Percentiles rank a stretch among this genome's conserved stretches.
These are phyloP conservation scores for Holothuria leucospilota DNA, from an alignment of 53 echinoderm and acorn worm species.

Conservation along the genomic window DNA sequence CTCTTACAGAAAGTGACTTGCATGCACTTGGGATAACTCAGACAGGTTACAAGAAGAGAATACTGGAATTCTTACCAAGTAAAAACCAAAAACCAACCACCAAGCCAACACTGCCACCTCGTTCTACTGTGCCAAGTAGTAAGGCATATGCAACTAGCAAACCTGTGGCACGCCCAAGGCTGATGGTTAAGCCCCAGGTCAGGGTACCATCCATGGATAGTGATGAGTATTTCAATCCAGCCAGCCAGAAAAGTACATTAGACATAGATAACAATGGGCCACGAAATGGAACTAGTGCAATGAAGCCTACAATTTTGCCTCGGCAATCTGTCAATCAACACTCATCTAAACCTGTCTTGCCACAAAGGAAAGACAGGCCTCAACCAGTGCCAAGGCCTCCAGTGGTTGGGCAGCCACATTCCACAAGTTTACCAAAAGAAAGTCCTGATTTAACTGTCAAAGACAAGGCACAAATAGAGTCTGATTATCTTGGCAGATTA, in stretches of 20 bases:
- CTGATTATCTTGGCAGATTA: background rate
- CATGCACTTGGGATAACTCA: constrained; percentile 76
- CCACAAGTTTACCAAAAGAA: background rate
- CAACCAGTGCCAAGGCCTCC: constrained; percentile 2
- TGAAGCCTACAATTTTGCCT: constrained; percentile 22
- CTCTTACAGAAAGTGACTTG: constrained; percentile 73
- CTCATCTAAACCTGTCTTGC: background rate
- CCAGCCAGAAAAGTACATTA: background rate
- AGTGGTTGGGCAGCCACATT: background rate
- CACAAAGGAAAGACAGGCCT: background rate
- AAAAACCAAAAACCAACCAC: constrained; percentile 38
- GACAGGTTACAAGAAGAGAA: constrained; percentile 87
- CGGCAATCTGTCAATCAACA: constrained; percentile 9
- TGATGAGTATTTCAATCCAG: constrained; percentile 14
- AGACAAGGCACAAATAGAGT: background rate
- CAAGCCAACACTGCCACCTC: constrained; percentile 60
- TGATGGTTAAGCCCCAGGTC: constrained; percentile 18
- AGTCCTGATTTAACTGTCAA: background rate
- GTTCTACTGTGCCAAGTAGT: background rate
- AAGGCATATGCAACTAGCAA: background rate
- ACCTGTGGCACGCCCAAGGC: constrained; percentile 29
- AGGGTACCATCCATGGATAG: constrained; percentile 31
- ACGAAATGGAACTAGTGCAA: constrained; percentile 3
- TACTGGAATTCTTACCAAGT: constrained; percentile 69
- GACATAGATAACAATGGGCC: constrained; percentile 43